phyloP scores from a whole-genome alignment of 2,888 invertebrate species.

The Ormyrus thymus region DNA sequence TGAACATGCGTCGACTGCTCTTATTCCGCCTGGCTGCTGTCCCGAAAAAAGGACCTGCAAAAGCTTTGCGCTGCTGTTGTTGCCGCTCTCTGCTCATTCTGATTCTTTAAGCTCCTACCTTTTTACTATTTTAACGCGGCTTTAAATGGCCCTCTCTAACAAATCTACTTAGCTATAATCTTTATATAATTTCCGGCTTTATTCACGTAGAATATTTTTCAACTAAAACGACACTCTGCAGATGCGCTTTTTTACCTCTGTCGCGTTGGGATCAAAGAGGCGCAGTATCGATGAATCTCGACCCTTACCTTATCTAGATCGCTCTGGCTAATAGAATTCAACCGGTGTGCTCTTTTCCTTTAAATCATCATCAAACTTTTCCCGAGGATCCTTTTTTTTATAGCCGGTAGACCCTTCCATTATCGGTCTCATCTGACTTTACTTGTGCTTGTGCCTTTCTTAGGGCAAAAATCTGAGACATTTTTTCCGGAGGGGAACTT shows the following conservation, averaged over 20 bases:
- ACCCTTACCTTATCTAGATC: conserved; percentile 25
- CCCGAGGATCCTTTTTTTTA: neutral
- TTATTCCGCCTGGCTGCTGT: conserved; percentile 73
- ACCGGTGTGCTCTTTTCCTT: neutral
- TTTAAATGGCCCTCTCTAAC: conserved; percentile 27
- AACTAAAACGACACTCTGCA: neutral
- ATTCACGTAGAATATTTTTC: too few relatives aligned
- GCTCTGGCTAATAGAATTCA: conserved; percentile 19
- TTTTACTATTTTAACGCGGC: conserved; percentile 38
- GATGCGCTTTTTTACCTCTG: conserved; percentile 41
- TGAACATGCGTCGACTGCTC: conserved; percentile 75
- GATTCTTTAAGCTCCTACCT: conserved; percentile 38
- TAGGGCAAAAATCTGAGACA: too few relatives aligned
- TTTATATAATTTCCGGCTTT: neutral
- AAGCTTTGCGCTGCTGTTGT: neutral
- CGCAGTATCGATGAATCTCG: conserved; percentile 9
- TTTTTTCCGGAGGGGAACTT: neutral
- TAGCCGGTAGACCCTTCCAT: too few relatives aligned
- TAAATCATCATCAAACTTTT: neutral
- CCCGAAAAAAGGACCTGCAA: conserved; percentile 2
- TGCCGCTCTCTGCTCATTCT: neutral
- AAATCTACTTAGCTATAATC: conserved; percentile 42
- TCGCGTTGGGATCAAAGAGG: conserved; percentile 13
- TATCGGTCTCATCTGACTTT: too few relatives aligned
- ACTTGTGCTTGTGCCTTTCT: too few relatives aligned